These are phyloP conservation scores for Hedya salicella DNA, from an alignment of 2,888 invertebrate species.

Conservation along the genomic window DNA sequence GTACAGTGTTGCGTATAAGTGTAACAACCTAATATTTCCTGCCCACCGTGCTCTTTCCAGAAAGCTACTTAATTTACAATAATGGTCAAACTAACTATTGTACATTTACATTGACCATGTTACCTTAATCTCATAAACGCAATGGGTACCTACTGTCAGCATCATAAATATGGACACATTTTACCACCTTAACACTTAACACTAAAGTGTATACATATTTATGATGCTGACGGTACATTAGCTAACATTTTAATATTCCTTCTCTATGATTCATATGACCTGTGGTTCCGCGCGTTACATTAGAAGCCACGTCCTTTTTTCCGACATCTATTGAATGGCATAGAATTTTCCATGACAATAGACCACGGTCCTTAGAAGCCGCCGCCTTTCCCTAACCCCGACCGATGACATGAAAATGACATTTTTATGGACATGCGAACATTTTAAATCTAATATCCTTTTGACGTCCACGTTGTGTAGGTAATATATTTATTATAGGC, in stretches of 20 bases:
- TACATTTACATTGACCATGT: too few species aligned
- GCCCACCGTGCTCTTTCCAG: too few species aligned
- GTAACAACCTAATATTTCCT: too few species aligned
- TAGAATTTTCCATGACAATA: slow-evolving; percentile 49
- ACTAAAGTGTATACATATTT: too few species aligned
- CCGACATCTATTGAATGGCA: slow-evolving; percentile 21
- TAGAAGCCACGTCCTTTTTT: slow-evolving; percentile 22
- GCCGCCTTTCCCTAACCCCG: slow-evolving; percentile 30
- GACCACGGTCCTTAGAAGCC: slow-evolving; percentile 39
- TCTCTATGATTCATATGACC: background rate
- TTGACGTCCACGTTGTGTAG: slow-evolving; percentile 10
- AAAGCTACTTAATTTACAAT: too few species aligned
- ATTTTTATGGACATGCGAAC: slow-evolving; percentile 30
- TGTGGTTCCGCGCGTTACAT: slow-evolving; percentile 8
- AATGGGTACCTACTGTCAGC: too few species aligned
- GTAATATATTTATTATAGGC: slow-evolving; percentile 14
- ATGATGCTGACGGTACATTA: too few species aligned
- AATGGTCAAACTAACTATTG: too few species aligned
- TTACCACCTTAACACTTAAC: too few species aligned
- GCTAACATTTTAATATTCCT: background rate
- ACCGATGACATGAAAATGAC: slow-evolving; percentile 38
- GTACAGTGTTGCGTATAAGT: too few species aligned
- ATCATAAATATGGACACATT: too few species aligned
- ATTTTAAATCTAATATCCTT: slow-evolving; percentile 29
- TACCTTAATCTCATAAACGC: too few species aligned